Percentiles rank a stretch among this genome's conserved stretches.
Evolutionary conservation across 92 coral and sea anemone genomes (phyloP).

Genomic region (Plumapathes pennacea): DNA sequence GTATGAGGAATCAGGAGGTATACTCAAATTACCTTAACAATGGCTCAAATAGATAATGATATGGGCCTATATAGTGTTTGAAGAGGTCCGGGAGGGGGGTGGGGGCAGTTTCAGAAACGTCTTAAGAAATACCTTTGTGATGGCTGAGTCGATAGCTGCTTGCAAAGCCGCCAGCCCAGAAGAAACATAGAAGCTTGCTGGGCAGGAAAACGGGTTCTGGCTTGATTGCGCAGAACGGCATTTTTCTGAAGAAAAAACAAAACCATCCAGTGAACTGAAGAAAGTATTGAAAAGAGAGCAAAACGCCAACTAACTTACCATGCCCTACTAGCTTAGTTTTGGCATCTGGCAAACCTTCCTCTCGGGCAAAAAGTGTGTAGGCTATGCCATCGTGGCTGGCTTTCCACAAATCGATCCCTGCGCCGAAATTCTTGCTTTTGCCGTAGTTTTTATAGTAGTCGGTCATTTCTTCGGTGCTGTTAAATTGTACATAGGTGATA

Average conservation of each 20-base stretch:
- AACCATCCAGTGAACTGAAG: not conserved
- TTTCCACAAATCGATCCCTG: constrained; percentile 61
- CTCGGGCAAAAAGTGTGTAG: constrained; percentile 54
- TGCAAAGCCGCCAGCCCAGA: constrained; percentile 53
- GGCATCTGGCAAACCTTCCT: constrained; percentile 34
- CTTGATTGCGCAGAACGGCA: constrained; percentile 29
- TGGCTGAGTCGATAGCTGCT: constrained; percentile 80
- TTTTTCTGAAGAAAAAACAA: constrained; percentile 6
- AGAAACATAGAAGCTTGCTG: constrained; percentile 52
- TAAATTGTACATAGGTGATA: constrained; percentile 44
- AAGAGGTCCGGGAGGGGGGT: no score
- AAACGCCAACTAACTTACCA: not conserved
- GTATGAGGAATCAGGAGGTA: no score
- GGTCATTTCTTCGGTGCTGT: constrained; percentile 54
- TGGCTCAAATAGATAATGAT: no score
- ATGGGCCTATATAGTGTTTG: no score
- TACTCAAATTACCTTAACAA: no score
- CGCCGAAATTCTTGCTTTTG: constrained; percentile 26
- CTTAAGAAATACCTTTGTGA: constrained; percentile 57
- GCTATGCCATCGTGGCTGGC: constrained; percentile 37
- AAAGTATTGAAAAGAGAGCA: not conserved
- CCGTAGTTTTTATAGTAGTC: constrained; percentile 43
- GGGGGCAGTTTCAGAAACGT: no score
- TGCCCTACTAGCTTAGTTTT: constrained; percentile 31
- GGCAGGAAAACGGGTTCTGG: constrained; percentile 23